Percentiles rank a stretch among this genome's conserved stretches.
These are phyloP conservation scores for Peromyscus eremicus DNA, from an alignment of 2,797 vertebrate species.

Conservation along the genomic window DNA sequence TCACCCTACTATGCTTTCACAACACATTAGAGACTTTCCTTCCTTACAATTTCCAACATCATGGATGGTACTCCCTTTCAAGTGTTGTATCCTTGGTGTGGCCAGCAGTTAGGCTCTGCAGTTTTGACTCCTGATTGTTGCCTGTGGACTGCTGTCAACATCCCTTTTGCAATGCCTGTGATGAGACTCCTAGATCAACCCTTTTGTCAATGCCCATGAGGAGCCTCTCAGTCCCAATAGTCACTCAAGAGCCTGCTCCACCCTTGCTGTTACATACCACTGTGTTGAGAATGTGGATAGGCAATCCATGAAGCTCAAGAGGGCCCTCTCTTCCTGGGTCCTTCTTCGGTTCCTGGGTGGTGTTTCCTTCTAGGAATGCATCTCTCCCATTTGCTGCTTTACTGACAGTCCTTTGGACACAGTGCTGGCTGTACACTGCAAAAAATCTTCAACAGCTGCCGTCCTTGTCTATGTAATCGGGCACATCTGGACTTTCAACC, in stretches of 20 bases:
- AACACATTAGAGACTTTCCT: no score
- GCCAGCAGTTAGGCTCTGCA: constrained; percentile 26
- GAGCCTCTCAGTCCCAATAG: neutral
- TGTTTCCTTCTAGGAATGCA: neutral
- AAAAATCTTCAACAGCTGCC: neutral
- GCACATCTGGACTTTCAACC: neutral
- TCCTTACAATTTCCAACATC: no score
- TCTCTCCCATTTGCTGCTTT: neutral
- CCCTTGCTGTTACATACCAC: constrained; percentile 29
- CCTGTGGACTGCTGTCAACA: neutral
- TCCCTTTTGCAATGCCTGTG: neutral
- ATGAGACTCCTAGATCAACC: neutral
- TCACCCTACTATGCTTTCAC: no score
- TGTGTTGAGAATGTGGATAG: constrained; percentile 35
- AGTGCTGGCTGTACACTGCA: neutral
- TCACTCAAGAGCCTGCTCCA: neutral
- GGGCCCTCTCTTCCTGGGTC: neutral
- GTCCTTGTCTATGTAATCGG: neutral
- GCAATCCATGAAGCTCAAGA: neutral
- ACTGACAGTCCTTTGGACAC: neutral
- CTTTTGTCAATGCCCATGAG: constrained; percentile 12
- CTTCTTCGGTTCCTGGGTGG: neutral
- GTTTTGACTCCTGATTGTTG: constrained; percentile 5
- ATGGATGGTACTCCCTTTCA: constrained; percentile 33
- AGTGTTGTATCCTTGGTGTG: neutral